These are phyloP conservation scores for Rissa tridactyla DNA, from an alignment of 2,113 vertebrate genomes.

Conservation along the genomic window DNA sequence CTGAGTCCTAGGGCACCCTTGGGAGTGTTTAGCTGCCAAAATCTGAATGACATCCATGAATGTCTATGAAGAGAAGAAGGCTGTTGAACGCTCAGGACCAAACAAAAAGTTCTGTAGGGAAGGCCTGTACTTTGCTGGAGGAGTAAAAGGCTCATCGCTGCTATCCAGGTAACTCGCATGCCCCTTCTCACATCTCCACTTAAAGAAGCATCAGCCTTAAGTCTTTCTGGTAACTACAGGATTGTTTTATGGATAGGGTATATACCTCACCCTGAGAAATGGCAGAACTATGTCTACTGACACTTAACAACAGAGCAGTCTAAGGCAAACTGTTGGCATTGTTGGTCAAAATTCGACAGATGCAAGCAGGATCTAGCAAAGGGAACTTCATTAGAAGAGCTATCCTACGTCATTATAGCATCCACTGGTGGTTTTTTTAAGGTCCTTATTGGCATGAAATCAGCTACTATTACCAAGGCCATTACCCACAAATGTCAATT, in stretches of 20 bases:
- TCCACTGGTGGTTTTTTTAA: not conserved
- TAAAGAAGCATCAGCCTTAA: not conserved
- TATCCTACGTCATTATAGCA: not conserved
- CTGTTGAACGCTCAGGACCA: not conserved
- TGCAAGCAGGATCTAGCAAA: not conserved
- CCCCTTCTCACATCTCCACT: not conserved
- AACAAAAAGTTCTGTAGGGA: not conserved
- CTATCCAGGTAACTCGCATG: not conserved
- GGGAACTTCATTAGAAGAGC: not conserved
- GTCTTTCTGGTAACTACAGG: not conserved
- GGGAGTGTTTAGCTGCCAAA: not conserved
- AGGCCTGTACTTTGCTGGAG: not conserved
- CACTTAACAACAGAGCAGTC: not conserved
- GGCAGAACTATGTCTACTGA: not conserved
- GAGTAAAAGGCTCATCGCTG: not conserved
- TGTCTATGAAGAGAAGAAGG: not conserved
- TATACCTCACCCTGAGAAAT: not conserved
- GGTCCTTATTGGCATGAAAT: not conserved
- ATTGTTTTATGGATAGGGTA: not conserved
- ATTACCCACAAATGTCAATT: fast-evolving
- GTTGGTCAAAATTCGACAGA: not conserved
- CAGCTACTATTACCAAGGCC: not conserved
- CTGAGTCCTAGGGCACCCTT: not conserved
- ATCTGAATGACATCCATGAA: not conserved
- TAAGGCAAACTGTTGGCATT: not conserved